Evolutionary conservation across 2,113 vertebrate species (phyloP), one percentile per base, ranked within the genome.

Genomic region (Turnix velox): DNA sequence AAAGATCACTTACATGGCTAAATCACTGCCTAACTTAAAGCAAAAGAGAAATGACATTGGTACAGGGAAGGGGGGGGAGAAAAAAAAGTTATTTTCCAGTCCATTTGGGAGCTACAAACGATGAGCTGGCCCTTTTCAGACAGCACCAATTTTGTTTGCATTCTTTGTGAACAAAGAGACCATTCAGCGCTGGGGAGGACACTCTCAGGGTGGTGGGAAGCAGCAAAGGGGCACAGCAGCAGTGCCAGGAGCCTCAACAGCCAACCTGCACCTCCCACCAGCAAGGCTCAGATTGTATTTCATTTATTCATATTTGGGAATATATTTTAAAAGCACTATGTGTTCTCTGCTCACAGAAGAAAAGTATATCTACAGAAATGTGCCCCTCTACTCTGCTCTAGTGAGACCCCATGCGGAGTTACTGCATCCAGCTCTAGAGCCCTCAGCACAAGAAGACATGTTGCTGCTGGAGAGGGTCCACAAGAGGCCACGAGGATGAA

Each of bases 121-220:
- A 90, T 89, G 93, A 94, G 95, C 78, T 22, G 35, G 88, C 78
- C 78, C 91, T 93, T 92, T 92, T 80, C 88, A 78, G 86, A 45
- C 42, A 74, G 88, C 86, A 49, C 28, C 1, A 28, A 54, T 69
- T 82, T 16, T 92, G 82, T 84, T 87, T 84, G 86, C 93, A 93
- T 96, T 90, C 95, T 75, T 74, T 15, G 31, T 51, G 13, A 71
- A 94, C 93, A 94, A 94, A 96, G 93, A 13, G 69, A 14, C 31
- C 88, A 90, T 92, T 96, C 37, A 95, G 68, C 68, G 13, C 11
- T n/a, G 0, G 57, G 9, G 42, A 76, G 80, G 49, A 62, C 4
- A 5, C n/a, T n/a, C n/a, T n/a, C 58, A 2, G 91, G 78, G 93
- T 1, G 6, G 95, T 48, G 40, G 65, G 82, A 52, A 90, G 78